phyloP scores from a whole-genome alignment of 2,797 vertebrate genomes.

The Erithacus rubecula region DNA sequence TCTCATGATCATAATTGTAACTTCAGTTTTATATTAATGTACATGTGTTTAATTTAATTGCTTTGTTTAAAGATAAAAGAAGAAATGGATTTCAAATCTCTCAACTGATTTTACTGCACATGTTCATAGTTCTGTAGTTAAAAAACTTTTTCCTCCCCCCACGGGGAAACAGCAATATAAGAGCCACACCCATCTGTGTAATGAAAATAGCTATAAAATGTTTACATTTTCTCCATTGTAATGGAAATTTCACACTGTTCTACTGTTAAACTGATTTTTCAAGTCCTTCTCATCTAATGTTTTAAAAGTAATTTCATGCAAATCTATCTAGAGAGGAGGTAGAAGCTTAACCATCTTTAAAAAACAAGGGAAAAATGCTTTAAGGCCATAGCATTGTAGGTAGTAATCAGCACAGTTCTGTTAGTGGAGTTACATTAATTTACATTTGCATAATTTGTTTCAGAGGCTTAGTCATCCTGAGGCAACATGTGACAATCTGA shows the following conservation, averaged over 20 bases:
- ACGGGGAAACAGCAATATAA: conserved; percentile 17
- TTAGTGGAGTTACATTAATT: neutral
- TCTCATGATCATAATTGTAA: conserved; percentile 40
- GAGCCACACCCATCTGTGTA: conserved; percentile 44
- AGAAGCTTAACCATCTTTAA: neutral
- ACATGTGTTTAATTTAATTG: conserved; percentile 64
- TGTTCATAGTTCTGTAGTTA: conserved; percentile 20
- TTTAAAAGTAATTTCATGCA: conserved; percentile 24
- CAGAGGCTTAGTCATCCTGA: neutral
- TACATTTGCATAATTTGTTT: neutral
- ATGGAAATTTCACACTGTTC: conserved; percentile 41
- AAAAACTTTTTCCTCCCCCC: conserved; percentile 40
- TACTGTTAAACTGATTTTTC: conserved; percentile 27
- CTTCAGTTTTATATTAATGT: conserved; percentile 48
- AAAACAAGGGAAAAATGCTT: neutral
- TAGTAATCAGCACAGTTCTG: neutral
- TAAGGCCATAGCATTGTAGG: neutral
- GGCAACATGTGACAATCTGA: neutral
- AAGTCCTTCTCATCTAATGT: neutral
- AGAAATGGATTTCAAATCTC: conserved; percentile 48
- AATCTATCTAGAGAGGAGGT: neutral
- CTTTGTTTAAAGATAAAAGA: conserved; percentile 60
- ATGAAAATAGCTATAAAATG: conserved; percentile 55
- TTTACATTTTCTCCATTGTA: conserved; percentile 55
- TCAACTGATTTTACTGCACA: conserved; percentile 43